Conservation (phyloP, 2,888 invertebrate species). For the Lochmaea crataegi region DNA sequence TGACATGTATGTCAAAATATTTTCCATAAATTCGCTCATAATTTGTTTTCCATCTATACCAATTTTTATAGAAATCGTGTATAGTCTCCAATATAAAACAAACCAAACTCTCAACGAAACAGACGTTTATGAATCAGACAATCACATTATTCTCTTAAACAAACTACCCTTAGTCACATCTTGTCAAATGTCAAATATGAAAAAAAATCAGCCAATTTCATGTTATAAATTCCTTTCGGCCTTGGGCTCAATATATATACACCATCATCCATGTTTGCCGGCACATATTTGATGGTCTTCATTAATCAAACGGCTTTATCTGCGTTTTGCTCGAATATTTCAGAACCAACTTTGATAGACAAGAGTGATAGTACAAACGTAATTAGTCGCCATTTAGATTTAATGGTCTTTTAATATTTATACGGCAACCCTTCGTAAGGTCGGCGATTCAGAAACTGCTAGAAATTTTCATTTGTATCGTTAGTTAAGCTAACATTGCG, state of each 20-base stretch:
- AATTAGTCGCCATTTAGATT: conserved; percentile 53
- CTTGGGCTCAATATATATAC: conserved; percentile 8
- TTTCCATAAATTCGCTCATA: no score
- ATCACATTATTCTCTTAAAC: conserved; percentile 5
- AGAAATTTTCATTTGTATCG: conserved; percentile 9
- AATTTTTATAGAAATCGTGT: no score
- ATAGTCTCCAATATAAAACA: no score
- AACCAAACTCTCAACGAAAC: no score
- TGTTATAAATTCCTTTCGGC: conserved; percentile 13
- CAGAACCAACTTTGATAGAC: conserved; percentile 46
- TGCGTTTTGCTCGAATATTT: conserved; percentile 50
- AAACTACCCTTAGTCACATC: conserved; percentile 7
- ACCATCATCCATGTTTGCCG: conserved; percentile 19
- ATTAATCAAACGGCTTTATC: conserved; percentile 52
- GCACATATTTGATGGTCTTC: conserved; percentile 48
- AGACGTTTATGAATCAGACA: neutral
- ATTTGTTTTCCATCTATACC: no score
- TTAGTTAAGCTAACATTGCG: conserved; percentile 7
- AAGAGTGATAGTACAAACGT: conserved; percentile 52
- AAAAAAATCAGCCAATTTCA: conserved; percentile 12
- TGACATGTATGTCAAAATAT: no score
- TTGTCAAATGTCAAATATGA: conserved; percentile 11
- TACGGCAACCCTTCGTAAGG: conserved; percentile 35
- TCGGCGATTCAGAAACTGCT: conserved; percentile 14
- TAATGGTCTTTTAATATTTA: conserved; percentile 54